Conservation (phyloP, 2,797 vertebrate species). For the Labroides dimidiatus region DNA sequence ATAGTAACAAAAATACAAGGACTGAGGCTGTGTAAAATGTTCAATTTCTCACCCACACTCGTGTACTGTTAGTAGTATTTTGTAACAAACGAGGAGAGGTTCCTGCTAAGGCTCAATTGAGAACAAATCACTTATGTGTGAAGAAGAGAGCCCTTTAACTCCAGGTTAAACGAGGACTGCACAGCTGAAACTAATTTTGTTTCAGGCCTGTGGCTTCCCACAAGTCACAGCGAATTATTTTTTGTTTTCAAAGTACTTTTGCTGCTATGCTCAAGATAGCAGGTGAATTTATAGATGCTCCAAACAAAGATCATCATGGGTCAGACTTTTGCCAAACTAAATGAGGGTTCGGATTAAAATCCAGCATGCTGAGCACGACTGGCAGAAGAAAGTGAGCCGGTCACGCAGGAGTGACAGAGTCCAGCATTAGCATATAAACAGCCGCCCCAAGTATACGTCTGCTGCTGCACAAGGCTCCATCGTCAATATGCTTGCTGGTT, state of each 20-base stretch:
- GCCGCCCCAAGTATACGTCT: constrained; percentile 44
- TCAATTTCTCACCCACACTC: constrained; percentile 4
- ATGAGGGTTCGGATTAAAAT: constrained; percentile 34
- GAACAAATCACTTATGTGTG: constrained; percentile 71
- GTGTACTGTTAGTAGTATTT: constrained; percentile 31
- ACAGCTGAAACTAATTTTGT: constrained; percentile 51
- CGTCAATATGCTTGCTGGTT: constrained; percentile 74
- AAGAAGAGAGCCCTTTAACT: constrained; percentile 54
- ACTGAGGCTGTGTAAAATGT: constrained; percentile 54
- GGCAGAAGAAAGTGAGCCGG: constrained; percentile 32
- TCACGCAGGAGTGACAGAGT: constrained; percentile 35
- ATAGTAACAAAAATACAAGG: constrained; percentile 22
- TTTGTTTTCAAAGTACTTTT: constrained; percentile 35
- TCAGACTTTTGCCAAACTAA: constrained; percentile 41
- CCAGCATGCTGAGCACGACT: constrained; percentile 14
- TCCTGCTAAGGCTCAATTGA: constrained; percentile 63
- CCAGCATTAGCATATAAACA: constrained; percentile 74
- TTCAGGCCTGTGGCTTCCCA: constrained; percentile 9
- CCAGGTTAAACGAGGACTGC: constrained; percentile 47
- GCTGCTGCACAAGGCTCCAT: constrained; percentile 50
- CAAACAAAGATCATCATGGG: constrained; percentile 30
- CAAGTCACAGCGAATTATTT: constrained; percentile 29
- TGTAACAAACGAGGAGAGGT: constrained; percentile 56
- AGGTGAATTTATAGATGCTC: constrained; percentile 10
- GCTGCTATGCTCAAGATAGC: constrained; percentile 16